These are phyloP conservation scores for Polypterus senegalus DNA, from an alignment of 2,113 vertebrate species.

Conservation along the genomic window DNA sequence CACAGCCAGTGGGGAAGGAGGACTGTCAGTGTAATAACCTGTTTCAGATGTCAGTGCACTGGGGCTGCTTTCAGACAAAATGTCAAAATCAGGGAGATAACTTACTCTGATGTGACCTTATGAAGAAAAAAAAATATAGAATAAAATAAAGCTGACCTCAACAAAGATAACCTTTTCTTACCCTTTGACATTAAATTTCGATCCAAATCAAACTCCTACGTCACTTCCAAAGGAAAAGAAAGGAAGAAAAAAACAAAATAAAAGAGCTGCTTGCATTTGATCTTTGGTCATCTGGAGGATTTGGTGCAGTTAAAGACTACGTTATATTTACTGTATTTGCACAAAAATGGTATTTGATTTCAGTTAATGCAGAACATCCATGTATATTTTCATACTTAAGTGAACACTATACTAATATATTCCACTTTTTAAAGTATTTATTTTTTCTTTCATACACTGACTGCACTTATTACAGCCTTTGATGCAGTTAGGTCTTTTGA, in stretches of 20 bases:
- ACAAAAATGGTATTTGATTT: too few relatives aligned
- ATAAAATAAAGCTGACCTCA: slow-evolving; percentile 26
- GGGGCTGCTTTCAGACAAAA: slow-evolving; percentile 42
- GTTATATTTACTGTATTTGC: too few relatives aligned
- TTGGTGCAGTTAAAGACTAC: too few relatives aligned
- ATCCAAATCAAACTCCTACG: slow-evolving; percentile 46
- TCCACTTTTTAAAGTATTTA: too few relatives aligned
- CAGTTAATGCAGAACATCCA: too few relatives aligned
- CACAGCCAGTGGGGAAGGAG: not conserved
- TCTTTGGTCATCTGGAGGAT: not conserved
- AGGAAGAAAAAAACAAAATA: too few relatives aligned
- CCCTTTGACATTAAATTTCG: slow-evolving; percentile 49
- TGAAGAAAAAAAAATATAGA: slow-evolving; percentile 28
- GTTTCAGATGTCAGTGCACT: slow-evolving; percentile 51
- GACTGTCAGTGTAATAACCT: slow-evolving; percentile 35
- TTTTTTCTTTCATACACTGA: too few relatives aligned
- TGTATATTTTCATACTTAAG: too few relatives aligned
- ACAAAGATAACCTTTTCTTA: slow-evolving; percentile 50
- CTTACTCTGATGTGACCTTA: slow-evolving; percentile 53
- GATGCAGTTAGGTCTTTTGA: too few relatives aligned
- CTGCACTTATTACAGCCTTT: too few relatives aligned
- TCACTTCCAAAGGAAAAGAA: slow-evolving; percentile 27
- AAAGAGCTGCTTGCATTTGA: not conserved
- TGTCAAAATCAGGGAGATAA: slow-evolving; percentile 48
- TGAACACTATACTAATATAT: too few relatives aligned